Evolutionary conservation across 1,140 invertebrate species (phyloP), one percentile per base, ranked within the genome.

Genomic region (Drosophila pruinosa): DNA sequence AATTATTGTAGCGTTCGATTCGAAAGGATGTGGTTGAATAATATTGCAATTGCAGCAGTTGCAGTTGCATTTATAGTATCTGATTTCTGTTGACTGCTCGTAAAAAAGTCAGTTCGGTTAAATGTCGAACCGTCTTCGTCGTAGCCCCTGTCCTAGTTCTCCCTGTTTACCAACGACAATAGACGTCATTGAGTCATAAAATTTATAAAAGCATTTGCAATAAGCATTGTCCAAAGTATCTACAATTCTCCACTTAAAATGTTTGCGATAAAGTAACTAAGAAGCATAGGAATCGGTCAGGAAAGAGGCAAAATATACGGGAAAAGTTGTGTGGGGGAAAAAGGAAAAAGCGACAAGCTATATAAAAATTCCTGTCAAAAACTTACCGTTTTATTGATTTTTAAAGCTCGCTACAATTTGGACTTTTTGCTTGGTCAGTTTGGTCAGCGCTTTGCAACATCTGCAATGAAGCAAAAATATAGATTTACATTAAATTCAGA

Each of bases 311-410:
- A 36, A 19, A 10, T 36, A 8, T 8, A 34, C 6, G 31, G 43
- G 7, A 4, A 15, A 17, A n/a, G 8, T 39, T n/a, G 24, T 4
- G 4, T 5, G 12, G 36, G 4, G 14, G 10, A n/a, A 21, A 24
- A 53, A 26, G 34, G 34, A 3, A 14, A 36, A 59, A 14, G 24
- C n/a, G 22, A 50, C 24, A 47, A 24, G n/a, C 21, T 22, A 10
- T 4, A 24, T 12, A 22, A 67, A 65, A 75, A 58, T 63, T 58
- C 15, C 81, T 52, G 63, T 43, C 61, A 58, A 77, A 82, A 88
- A 88, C 81, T 86, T 72, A 86, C 81, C 82, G 81, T 86, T 81
- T 86, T 86, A 86, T 86, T 74, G 82, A 86, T 86, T 86, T 86
- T 86, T 43, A 59, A 62, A 54, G 54, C 15, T 38, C 28, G 67